Conservation (phyloP, 2,113 vertebrate genomes). For the Tachysurus vachellii region DNA sequence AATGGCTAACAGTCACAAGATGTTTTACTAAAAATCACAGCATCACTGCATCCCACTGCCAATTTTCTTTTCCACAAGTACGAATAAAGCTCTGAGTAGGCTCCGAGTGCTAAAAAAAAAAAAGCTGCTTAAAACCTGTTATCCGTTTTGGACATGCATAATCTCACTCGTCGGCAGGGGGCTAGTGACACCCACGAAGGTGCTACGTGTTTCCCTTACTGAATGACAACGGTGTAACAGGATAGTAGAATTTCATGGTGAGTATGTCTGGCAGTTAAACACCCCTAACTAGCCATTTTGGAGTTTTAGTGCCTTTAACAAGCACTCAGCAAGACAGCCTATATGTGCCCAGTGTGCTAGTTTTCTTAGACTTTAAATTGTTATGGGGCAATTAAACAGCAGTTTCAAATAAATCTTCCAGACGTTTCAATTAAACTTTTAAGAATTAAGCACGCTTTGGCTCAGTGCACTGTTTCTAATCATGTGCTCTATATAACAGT, state of each 20-base stretch:
- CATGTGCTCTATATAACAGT: background rate
- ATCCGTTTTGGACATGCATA: background rate
- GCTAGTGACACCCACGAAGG: background rate
- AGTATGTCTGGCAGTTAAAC: background rate
- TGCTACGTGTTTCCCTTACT: background rate
- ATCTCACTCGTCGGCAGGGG: background rate
- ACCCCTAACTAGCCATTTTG: background rate
- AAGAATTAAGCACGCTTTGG: background rate
- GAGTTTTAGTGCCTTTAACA: background rate
- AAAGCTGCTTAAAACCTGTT: conserved; percentile 10
- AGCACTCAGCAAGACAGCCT: background rate
- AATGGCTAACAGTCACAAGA: background rate
- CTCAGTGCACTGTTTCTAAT: background rate
- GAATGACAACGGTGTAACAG: background rate
- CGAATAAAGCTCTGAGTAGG: background rate
- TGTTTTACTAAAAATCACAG: background rate
- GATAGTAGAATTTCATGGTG: background rate
- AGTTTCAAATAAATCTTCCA: background rate
- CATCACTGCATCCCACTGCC: background rate
- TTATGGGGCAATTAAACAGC: background rate
- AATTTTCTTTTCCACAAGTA: background rate
- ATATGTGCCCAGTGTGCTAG: background rate
- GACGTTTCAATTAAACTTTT: background rate
- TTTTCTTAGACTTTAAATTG: background rate
- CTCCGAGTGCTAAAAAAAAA: background rate